A percentile compares a stretch with the other conserved stretches of the same genome.
Conservation (phyloP, 2,113 vertebrate genomes). For the Tympanuchus pallidicinctus region DNA sequence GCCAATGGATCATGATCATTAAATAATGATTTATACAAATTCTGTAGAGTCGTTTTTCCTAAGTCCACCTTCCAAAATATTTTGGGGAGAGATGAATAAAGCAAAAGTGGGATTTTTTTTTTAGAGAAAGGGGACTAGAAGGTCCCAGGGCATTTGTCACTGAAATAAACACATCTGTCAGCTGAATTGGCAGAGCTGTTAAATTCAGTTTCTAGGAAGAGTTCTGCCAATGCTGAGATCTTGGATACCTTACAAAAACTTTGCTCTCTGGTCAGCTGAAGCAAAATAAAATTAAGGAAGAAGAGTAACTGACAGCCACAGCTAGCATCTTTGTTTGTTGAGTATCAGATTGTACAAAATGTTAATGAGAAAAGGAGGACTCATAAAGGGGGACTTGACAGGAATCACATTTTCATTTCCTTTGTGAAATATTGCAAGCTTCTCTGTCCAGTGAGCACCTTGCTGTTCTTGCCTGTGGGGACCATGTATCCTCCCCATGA, state of each 20-base stretch:
- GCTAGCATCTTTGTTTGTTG: neutral
- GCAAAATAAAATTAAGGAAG: constrained; percentile 5
- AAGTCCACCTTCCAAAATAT: neutral
- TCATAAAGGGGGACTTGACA: neutral
- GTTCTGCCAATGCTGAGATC: neutral
- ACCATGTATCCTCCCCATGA: neutral
- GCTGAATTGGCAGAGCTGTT: constrained; percentile 37
- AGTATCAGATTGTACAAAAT: neutral
- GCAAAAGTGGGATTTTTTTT: neutral
- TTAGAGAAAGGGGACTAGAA: neutral
- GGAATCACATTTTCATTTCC: constrained; percentile 54
- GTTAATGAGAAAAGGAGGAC: neutral
- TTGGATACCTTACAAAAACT: constrained; percentile 44
- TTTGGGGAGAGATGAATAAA: constrained; percentile 8
- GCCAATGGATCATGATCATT: neutral
- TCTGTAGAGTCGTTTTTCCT: neutral
- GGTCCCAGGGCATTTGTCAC: neutral
- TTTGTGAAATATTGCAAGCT: neutral
- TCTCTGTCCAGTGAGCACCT: constrained; percentile 4
- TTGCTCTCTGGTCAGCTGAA: neutral
- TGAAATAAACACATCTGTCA: constrained; percentile 51
- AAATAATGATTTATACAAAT: neutral
- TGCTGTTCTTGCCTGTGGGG: neutral
- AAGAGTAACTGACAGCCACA: neutral
- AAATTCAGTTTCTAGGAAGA: constrained; percentile 26